Evolutionary conservation across 2,113 vertebrate species (phyloP).

Genomic region (Pyrgilauda ruficollis): DNA sequence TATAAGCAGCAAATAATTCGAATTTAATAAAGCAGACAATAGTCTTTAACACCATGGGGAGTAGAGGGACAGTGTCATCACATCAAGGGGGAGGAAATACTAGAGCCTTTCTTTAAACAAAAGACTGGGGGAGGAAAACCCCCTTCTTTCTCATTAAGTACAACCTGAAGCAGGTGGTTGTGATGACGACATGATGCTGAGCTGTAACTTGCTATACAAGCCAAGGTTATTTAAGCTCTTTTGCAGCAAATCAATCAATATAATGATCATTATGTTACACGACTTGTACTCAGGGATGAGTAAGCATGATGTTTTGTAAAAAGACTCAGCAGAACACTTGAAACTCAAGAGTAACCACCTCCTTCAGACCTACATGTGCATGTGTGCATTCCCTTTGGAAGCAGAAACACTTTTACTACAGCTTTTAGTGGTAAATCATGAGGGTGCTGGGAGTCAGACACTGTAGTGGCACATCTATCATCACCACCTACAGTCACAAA

Average conservation of each 20-base stretch:
- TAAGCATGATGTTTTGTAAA: neutral
- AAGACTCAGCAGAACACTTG: neutral
- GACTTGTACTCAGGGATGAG: neutral
- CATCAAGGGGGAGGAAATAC: neutral
- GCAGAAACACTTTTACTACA: neutral
- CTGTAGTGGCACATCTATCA: neutral
- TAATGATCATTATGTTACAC: neutral
- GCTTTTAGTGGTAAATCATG: neutral
- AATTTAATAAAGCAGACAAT: neutral
- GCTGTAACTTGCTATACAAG: neutral
- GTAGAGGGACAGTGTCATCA: neutral
- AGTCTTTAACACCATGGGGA: neutral
- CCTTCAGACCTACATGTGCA: neutral
- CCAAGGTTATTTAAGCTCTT: neutral
- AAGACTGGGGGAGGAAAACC: no score
- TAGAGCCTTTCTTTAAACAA: neutral
- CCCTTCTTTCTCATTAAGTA: neutral
- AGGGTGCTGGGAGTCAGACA: neutral
- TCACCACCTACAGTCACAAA: neutral
- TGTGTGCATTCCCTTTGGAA: neutral
- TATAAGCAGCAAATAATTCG: neutral
- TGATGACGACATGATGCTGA: neutral
- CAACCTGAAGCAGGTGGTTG: neutral
- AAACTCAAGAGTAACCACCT: neutral
- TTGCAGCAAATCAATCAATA: neutral